Evolutionary conservation across 37 sponge, comb jelly and placozoan genomes (phyloP).

Genomic region (Spongia lamella): DNA sequence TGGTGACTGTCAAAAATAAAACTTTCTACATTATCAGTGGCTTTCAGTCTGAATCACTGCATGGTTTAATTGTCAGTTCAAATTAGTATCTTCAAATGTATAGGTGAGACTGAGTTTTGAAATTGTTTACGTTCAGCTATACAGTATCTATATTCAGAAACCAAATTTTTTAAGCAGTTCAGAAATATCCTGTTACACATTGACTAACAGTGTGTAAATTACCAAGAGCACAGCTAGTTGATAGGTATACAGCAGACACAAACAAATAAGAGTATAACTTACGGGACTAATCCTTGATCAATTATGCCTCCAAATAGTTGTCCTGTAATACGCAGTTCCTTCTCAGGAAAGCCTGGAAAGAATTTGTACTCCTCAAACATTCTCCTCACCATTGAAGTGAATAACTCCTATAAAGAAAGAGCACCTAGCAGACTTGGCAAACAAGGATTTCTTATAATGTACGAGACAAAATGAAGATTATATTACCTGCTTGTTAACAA

Average conservation of each 20-base stretch:
- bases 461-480: no score
- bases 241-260: not conserved
- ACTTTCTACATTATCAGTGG: no score
- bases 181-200: not conserved
- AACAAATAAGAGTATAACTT: not conserved
- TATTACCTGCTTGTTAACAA: no score
- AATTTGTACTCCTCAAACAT: conserved; percentile 99
- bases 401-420: conserved; percentile 71
- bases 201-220: not conserved
- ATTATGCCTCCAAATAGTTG: conserved; percentile 98
- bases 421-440: not conserved
- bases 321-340: conserved; percentile 95
- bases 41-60: no score
- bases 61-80: no score
- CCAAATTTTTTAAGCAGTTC: not conserved
- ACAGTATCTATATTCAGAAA: not conserved
- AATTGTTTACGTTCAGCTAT: not conserved
- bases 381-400: conserved; percentile 90
- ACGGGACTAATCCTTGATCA: conserved; percentile 91
- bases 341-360: conserved; percentile 96
- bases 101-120: no score
- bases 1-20: no score
- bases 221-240: not conserved
- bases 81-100: no score
- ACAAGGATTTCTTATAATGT: no score